Conservation (phyloP, 1,140 invertebrate species). For the Liolophura sinensis region DNA sequence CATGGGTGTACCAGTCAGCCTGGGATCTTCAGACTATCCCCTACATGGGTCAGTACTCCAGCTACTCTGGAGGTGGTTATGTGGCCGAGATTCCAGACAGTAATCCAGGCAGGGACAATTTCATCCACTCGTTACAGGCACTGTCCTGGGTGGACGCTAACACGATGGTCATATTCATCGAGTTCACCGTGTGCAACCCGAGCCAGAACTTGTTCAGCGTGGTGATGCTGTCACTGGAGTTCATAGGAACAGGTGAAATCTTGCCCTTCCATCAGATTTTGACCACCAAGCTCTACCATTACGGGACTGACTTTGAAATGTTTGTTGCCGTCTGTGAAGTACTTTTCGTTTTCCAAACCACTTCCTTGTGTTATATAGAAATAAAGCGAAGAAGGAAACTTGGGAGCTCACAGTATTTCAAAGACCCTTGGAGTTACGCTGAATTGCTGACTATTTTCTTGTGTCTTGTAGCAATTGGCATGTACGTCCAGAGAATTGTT, state of each 20-base stretch:
- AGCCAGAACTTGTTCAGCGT: too few species aligned
- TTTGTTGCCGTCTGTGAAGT: slow-evolving; percentile 19
- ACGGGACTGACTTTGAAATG: slow-evolving; percentile 14
- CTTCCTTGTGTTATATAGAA: slow-evolving; percentile 21
- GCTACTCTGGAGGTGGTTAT: slow-evolving; percentile 34
- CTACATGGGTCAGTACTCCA: slow-evolving; percentile 18
- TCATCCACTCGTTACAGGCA: too few species aligned
- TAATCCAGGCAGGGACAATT: background rate
- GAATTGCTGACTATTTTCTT: slow-evolving; percentile 28
- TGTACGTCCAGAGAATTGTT: slow-evolving; percentile 31
- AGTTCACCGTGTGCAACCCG: too few species aligned
- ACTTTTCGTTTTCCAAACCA: slow-evolving; percentile 17
- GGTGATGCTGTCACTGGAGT: too few species aligned
- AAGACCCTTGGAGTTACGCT: slow-evolving; percentile 22
- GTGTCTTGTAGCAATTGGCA: slow-evolving; percentile 23
- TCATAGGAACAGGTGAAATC: background rate
- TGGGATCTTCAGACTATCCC: slow-evolving; percentile 28
- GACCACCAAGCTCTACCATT: slow-evolving; percentile 23
- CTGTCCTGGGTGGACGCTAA: too few species aligned
- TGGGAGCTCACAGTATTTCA: slow-evolving; percentile 15
- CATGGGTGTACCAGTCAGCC: slow-evolving; percentile 28
- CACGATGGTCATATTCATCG: too few species aligned
- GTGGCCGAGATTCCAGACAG: slow-evolving; percentile 10
- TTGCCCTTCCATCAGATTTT: slow-evolving; percentile 19
- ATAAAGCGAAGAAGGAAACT: slow-evolving; percentile 11